Conservation (phyloP, 1,140 invertebrate species). For the Leptoteleia sp. region DNA sequence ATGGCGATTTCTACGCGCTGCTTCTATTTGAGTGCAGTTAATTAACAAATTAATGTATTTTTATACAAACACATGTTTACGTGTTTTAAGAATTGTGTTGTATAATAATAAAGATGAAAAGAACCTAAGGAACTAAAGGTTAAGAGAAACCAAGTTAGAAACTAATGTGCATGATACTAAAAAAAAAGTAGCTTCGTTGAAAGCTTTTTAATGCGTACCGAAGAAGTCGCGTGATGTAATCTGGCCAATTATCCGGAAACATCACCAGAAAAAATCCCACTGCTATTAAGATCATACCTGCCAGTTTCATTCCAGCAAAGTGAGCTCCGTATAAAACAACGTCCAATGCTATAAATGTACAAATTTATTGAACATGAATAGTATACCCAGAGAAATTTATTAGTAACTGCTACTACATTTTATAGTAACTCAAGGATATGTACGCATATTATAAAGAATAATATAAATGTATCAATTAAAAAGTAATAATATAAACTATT, state of each 20-base stretch:
- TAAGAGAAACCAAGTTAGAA: constrained; percentile 69
- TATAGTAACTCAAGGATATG: too few species aligned
- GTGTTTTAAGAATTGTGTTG: constrained; percentile 37
- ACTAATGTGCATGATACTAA: constrained; percentile 75
- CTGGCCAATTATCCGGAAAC: constrained; percentile 97
- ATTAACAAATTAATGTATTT: constrained; percentile 64
- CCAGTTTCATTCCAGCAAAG: constrained; percentile 96
- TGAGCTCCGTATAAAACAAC: constrained; percentile 90
- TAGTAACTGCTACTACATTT: too few species aligned
- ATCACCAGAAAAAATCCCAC: constrained; percentile 96
- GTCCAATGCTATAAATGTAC: constrained; percentile 90
- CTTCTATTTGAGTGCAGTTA: constrained; percentile 73
- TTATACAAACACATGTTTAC: constrained; percentile 52
- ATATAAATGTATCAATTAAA: too few species aligned
- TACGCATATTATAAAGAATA: too few species aligned
- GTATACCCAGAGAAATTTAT: too few species aligned
- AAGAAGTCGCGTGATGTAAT: constrained; percentile 93
- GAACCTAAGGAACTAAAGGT: constrained; percentile 72
- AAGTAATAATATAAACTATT: too few species aligned
- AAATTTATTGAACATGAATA: constrained; percentile 3
- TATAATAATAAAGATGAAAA: constrained; percentile 28
- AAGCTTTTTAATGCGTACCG: constrained; percentile 84
- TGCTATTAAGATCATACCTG: constrained; percentile 93
- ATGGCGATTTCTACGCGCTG: constrained; percentile 69
- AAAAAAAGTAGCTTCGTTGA: constrained; percentile 25